These are phyloP conservation scores for Balanococcus diminutus DNA, from an alignment of 2,888 invertebrate genomes.

Conservation along the genomic window DNA sequence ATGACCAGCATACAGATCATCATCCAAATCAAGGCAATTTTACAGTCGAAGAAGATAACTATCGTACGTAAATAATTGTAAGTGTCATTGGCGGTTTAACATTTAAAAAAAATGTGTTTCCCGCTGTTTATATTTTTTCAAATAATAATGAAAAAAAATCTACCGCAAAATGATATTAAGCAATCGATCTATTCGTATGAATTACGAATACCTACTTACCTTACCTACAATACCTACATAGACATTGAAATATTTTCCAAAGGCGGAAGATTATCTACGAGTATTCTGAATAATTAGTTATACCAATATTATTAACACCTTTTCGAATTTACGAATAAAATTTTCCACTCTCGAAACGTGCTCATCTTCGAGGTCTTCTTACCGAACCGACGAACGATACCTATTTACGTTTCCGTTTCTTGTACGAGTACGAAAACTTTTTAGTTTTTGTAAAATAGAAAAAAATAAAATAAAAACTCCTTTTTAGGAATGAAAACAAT, in stretches of 20 bases:
- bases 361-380: not conserved
- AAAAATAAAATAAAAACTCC: not conserved
- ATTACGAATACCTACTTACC: not conserved
- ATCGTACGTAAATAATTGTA: too few species aligned
- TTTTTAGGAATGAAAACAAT: constrained; percentile 2
- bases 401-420: not conserved
- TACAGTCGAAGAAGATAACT: too few species aligned
- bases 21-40: too few species aligned
- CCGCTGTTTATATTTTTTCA: not conserved
- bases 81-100: too few species aligned
- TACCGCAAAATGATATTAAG: not conserved
- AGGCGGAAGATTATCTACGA: constrained; percentile 5
- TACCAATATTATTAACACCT: not conserved
- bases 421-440: not conserved
- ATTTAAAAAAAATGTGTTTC: not conserved
- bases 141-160: not conserved
- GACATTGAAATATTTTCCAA: not conserved
- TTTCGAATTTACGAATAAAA: not conserved
- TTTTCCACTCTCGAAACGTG: not conserved
- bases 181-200: not conserved
- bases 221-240: not conserved
- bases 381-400: not conserved
- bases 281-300: not conserved
- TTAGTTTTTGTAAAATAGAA: not conserved
- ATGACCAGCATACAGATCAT: too few species aligned